phyloP scores from a whole-genome alignment of 2,888 invertebrate species.

The Nomada flava region DNA sequence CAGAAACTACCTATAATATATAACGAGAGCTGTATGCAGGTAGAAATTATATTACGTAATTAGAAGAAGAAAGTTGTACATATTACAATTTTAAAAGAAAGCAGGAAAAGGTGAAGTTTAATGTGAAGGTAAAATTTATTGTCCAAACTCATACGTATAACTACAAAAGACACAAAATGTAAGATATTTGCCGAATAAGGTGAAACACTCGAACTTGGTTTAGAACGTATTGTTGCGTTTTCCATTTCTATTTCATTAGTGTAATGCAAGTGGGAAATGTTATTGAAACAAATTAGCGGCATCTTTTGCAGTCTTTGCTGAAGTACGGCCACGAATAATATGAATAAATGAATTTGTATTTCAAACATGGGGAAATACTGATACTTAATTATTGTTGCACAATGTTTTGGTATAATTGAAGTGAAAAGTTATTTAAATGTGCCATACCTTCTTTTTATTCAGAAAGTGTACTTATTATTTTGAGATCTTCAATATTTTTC shows the following conservation, averaged over 20 bases:
- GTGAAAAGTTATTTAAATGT: not conserved
- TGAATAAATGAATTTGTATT: too few species aligned
- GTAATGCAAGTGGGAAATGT: not conserved
- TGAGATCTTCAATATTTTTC: too few species aligned
- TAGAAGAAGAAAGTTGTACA: conserved; percentile 26
- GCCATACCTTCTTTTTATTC: too few species aligned
- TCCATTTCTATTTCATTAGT: too few species aligned
- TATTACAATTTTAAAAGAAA: conserved; percentile 15
- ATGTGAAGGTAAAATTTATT: conserved; percentile 4
- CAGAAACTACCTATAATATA: conserved; percentile 6
- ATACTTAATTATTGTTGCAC: not conserved
- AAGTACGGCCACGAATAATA: too few species aligned
- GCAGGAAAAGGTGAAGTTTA: not conserved
- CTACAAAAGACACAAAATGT: not conserved
- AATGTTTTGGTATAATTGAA: not conserved
- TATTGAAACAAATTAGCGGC: not conserved
- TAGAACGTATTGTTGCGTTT: too few species aligned
- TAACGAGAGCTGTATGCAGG: not conserved
- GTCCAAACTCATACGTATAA: not conserved
- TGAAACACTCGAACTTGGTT: not conserved
- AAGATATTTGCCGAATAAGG: not conserved
- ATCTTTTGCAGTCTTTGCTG: too few species aligned
- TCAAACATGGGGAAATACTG: too few species aligned
- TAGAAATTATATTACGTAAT: conserved; percentile 18
- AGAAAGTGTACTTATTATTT: too few species aligned